Evolutionary conservation across 2,113 vertebrate genomes (phyloP), one percentile per base, ranked within the genome.

Genomic region (Xenopus borealis): DNA sequence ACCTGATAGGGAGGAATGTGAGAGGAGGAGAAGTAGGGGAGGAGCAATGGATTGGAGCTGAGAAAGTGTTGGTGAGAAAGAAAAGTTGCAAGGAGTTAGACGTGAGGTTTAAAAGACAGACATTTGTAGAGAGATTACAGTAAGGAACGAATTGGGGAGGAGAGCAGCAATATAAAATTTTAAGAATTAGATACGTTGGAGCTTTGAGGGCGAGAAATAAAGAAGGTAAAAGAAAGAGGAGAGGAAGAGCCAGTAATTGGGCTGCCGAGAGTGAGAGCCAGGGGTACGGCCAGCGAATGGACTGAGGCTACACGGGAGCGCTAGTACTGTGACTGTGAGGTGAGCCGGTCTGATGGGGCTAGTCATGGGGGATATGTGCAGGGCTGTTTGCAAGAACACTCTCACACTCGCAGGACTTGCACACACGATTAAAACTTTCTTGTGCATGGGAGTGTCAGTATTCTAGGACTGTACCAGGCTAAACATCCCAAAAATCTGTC

Each of bases 1-100:
- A 74, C 72, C 72, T 74, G 64, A 19, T n/a, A 13, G 53, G 13
- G 1, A 47, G 72, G 72, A 74, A 74, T 74, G 63, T 61, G 72
- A 16, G 33, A 53, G 63, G 52, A 23, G 63, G 72, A 27, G 30
- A 23, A 14, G 23, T 23, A 14, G 17, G n/a, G 40, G 40, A 14
- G 27, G 30, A 50, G 46, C 10, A 2, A 13, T 50, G 47, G 47
- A 1, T 50, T 50, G 47, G 14, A 16, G 11, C 47, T 13, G 47
- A 50, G 47, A 2, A 14, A 68, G 53, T 53, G 46, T 53, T 45
- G 9, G 70, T 63, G 46, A 23, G 70, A 27, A n/a, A 3, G 3
- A 27, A 27, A 27, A 27, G 23, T 27, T 27, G 23, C 2, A 27
- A 27, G 23, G 23, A 27, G 23, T 16, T 7, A n/a, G 16, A 4